Evolutionary conservation across 2,888 invertebrate species (phyloP).

Genomic region (Agriopis marginaria): DNA sequence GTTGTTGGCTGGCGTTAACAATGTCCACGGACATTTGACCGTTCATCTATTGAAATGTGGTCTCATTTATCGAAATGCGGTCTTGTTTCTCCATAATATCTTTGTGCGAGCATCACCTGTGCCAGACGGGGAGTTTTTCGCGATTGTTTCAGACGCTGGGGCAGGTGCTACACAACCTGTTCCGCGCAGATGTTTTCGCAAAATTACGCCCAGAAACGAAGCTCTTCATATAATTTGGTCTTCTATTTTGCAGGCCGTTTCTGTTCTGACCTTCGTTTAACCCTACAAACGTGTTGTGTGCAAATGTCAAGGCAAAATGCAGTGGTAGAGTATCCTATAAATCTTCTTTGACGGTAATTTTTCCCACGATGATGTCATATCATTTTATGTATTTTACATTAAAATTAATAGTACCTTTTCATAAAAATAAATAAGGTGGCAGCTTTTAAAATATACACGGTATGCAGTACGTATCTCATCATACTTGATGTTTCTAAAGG

Average conservation of each 20-base stretch:
- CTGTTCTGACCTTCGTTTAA: slow-evolving; percentile 42
- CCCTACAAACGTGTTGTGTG: slow-evolving; percentile 37
- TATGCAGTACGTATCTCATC: too few relatives aligned
- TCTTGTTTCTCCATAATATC: slow-evolving; percentile 45
- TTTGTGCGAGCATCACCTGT: slow-evolving; percentile 64
- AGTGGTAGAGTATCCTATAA: slow-evolving; percentile 8
- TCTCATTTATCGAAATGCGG: slow-evolving; percentile 28
- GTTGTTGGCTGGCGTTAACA: slow-evolving; percentile 20
- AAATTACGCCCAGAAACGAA: slow-evolving; percentile 43
- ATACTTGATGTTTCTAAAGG: not conserved
- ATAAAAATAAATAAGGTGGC: not conserved
- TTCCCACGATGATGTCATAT: slow-evolving; percentile 14
- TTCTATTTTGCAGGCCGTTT: slow-evolving; percentile 33
- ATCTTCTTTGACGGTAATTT: slow-evolving; percentile 10
- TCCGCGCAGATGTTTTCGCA: slow-evolving; percentile 68
- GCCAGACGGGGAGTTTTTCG: slow-evolving; percentile 62
- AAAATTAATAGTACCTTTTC: not conserved
- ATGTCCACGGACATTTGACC: slow-evolving; percentile 30
- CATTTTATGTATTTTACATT: not conserved
- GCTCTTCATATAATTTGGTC: slow-evolving; percentile 41
- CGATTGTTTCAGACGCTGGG: slow-evolving; percentile 67
- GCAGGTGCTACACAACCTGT: slow-evolving; percentile 68
- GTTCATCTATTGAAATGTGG: slow-evolving; percentile 18
- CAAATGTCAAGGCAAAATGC: slow-evolving; percentile 43
- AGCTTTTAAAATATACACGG: not conserved